Conservation (phyloP, 37 sponge, comb jelly and placozoan genomes). For the Geodia barretti region DNA sequence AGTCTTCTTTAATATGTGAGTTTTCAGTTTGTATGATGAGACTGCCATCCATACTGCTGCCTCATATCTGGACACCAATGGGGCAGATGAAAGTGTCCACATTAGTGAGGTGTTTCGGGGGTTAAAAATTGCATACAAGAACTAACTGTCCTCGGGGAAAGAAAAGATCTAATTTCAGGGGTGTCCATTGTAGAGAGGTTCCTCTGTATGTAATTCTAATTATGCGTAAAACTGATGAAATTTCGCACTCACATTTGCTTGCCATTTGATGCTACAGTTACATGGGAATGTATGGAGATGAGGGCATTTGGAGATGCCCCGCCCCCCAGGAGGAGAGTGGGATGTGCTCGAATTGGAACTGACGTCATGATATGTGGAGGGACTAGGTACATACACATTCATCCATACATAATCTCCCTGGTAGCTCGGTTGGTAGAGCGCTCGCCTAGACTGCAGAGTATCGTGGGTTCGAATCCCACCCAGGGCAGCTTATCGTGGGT, state of each 20-base stretch:
- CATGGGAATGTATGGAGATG: constrained; percentile 45
- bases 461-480: no score
- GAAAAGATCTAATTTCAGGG: not conserved
- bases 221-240: no score
- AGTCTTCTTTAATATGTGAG: no score
- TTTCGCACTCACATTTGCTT: no score
- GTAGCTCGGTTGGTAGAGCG: no score
- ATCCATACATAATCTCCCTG: no score
- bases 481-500: no score
- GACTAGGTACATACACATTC: constrained; percentile 44
- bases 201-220: not conserved
- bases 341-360: constrained; percentile 48
- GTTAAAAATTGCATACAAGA: not conserved
- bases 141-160: not conserved
- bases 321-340: constrained; percentile 53
- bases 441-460: no score
- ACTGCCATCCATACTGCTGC: no score
- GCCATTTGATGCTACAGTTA: not conserved
- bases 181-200: not conserved
- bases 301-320: constrained; percentile 56
- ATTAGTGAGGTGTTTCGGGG: not conserved
- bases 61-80: no score
- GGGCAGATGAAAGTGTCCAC: not conserved
- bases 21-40: no score
- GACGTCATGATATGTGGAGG: constrained; percentile 68